phyloP scores from a whole-genome alignment of 2,888 invertebrate species.

The Lutraria lutraria region DNA sequence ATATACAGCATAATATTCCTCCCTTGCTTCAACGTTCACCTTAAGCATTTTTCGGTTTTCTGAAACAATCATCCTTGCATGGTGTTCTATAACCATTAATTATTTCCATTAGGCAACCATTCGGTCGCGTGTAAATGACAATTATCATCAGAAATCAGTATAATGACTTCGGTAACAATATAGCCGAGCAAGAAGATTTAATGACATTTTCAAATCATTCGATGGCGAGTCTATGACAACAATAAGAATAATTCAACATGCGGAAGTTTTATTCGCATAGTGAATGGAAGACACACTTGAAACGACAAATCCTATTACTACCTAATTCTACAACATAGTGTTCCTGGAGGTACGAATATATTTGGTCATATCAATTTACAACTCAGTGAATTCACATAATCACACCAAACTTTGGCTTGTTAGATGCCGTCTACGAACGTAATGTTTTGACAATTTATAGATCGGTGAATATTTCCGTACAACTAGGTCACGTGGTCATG shows the following conservation, averaged over 20 bases:
- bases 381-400: background rate
- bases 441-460: background rate
- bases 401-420: background rate
- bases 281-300: background rate
- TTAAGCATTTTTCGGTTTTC: too few species aligned
- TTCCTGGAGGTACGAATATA: background rate
- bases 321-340: background rate
- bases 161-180: too few species aligned
- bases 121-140: too few species aligned
- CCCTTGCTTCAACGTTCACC: too few species aligned
- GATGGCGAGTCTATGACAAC: background rate
- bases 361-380: background rate
- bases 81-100: too few species aligned
- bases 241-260: background rate
- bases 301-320: background rate
- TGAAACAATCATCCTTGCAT: too few species aligned
- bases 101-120: too few species aligned
- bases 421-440: background rate
- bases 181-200: too few species aligned
- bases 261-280: background rate
- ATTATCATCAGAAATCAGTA: too few species aligned
- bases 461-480: too few species aligned
- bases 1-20: too few species aligned
- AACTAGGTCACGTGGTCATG: too few species aligned
- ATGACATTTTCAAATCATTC: background rate